Conservation (phyloP, 2,888 invertebrate genomes). For the Acanthosepion pharaonis region DNA sequence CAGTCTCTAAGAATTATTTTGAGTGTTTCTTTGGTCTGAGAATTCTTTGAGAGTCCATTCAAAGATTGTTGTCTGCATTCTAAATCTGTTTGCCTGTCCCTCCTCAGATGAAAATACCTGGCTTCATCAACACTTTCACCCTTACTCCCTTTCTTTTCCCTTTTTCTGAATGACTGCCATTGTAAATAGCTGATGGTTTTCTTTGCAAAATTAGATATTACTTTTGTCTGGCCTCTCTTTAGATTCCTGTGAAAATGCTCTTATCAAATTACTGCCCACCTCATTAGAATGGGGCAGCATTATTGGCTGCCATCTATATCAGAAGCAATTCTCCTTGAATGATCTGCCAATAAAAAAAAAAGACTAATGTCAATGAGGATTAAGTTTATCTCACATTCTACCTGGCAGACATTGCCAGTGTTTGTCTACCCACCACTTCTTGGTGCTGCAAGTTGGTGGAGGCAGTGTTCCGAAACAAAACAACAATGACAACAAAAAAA, state of each 20-base stretch:
- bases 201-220: slow-evolving; percentile 11
- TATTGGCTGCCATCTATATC: slow-evolving; percentile 15
- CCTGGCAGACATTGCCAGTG: slow-evolving; percentile 18
- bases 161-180: neutral
- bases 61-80: no score
- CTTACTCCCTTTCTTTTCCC: neutral
- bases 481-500: neutral
- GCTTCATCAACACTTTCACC: neutral
- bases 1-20: no score
- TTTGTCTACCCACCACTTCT: neutral
- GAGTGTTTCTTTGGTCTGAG: no score
- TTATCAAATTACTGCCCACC: neutral
- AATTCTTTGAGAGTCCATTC: no score
- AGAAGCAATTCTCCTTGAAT: neutral
- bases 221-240: neutral
- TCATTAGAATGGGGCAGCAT: neutral
- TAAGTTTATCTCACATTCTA: neutral
- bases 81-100: neutral
- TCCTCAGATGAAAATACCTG: neutral
- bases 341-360: neutral
- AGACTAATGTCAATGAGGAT: neutral
- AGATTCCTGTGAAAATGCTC: neutral
- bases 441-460: neutral
- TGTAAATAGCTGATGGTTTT: neutral
- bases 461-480: neutral